Evolutionary conservation across 1,140 invertebrate species (phyloP).

Genomic region (Drosophila ogumai): DNA sequence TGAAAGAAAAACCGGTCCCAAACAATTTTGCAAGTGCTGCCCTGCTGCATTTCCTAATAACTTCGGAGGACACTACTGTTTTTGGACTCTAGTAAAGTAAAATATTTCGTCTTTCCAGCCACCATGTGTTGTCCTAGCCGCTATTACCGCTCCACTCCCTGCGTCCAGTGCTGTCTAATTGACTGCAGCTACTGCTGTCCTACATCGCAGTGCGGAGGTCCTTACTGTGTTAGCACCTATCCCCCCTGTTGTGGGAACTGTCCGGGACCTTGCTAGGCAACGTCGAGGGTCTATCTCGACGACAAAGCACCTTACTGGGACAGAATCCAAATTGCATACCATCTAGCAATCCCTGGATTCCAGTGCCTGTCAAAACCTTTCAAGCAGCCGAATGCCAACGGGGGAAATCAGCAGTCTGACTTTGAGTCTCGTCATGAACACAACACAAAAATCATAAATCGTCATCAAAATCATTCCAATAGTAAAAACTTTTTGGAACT

Average conservation of each 20-base stretch:
- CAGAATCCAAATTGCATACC: not conserved
- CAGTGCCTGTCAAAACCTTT: not conserved
- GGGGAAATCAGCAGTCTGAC: conserved; percentile 18
- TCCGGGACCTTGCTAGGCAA: not conserved
- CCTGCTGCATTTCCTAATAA: too few relatives aligned
- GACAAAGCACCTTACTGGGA: conserved; percentile 1
- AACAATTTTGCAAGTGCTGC: not conserved
- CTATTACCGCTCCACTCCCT: conserved; percentile 53
- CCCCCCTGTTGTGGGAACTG: too few relatives aligned
- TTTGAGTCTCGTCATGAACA: conserved; percentile 35
- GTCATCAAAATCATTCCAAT: conserved; percentile 6
- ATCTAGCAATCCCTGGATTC: conserved; percentile 13
- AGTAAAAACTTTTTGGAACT: conserved; percentile 29
- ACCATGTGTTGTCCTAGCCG: conserved; percentile 63
- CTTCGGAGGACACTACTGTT: not conserved
- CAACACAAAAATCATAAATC: conserved; percentile 26
- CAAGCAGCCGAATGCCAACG: not conserved
- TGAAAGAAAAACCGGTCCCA: not conserved
- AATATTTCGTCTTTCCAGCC: not conserved
- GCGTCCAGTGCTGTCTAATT: conserved; percentile 62
- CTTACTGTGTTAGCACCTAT: conserved; percentile 14
- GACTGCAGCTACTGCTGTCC: conserved; percentile 63
- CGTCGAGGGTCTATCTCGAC: too few relatives aligned
- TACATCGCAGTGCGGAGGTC: conserved; percentile 23
- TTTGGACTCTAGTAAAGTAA: not conserved